Evolutionary conservation across 2,113 vertebrate genomes (phyloP).

Genomic region (Corapipo altera): DNA sequence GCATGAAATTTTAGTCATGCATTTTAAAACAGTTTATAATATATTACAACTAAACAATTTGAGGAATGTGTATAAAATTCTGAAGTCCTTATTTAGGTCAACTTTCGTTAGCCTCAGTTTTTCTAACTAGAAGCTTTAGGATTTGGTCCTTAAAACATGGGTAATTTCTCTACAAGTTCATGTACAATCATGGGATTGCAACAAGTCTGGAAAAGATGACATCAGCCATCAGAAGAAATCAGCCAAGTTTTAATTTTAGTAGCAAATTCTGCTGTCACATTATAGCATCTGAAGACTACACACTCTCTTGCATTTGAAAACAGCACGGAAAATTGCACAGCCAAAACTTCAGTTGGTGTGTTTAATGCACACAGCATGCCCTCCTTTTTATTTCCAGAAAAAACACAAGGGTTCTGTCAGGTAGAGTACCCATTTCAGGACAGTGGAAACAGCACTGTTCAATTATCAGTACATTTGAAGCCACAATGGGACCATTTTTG

Average conservation of each 20-base stretch:
- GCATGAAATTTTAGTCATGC: background rate
- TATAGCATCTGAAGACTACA: slow-evolving; percentile 6
- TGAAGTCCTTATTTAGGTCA: background rate
- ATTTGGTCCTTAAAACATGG: background rate
- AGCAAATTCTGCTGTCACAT: slow-evolving; percentile 55
- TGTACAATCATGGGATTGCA: background rate
- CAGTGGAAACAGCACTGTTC: background rate
- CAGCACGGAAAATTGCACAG: background rate
- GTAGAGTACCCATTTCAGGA: background rate
- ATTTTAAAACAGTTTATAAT: background rate
- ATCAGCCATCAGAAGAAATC: slow-evolving; percentile 23
- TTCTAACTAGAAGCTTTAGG: background rate
- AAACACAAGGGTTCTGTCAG: background rate
- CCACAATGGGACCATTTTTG: background rate
- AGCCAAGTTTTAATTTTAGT: slow-evolving; percentile 53
- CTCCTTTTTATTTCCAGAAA: background rate
- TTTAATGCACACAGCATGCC: background rate
- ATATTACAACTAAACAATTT: background rate
- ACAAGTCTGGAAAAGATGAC: background rate
- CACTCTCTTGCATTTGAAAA: slow-evolving; percentile 29
- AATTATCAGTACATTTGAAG: background rate
- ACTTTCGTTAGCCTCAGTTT: background rate
- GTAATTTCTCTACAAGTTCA: background rate
- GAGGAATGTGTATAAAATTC: background rate
- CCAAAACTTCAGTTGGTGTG: background rate